Percentiles rank a stretch among this genome's conserved stretches.
phyloP scores from a whole-genome alignment of 2,888 invertebrate genomes.

The Blera fallax region DNA sequence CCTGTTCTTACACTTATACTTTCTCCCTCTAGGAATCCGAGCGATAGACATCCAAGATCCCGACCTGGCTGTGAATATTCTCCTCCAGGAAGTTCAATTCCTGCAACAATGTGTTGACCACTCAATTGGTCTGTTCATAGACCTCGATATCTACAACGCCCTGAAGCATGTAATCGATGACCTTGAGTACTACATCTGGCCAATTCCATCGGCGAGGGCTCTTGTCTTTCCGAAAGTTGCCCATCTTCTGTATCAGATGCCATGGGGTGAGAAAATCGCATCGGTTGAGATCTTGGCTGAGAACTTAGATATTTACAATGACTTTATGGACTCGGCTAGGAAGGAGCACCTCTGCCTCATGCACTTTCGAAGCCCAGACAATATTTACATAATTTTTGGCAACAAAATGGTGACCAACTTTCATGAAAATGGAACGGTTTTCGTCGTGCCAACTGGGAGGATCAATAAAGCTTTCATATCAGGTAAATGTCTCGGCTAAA shows the following conservation, averaged over 20 bases:
- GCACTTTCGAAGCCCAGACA: slow-evolving; percentile 80
- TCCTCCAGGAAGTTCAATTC: slow-evolving; percentile 80
- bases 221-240: slow-evolving; percentile 79
- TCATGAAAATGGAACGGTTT: slow-evolving; percentile 80
- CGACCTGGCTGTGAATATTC: slow-evolving; percentile 77
- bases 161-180: slow-evolving; percentile 78
- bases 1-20: neutral
- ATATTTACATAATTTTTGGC: slow-evolving; percentile 80
- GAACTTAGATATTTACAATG: slow-evolving; percentile 78
- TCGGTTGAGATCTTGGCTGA: slow-evolving; percentile 81
- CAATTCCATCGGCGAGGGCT: slow-evolving; percentile 77
- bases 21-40: slow-evolving; percentile 76
- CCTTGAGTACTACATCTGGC: slow-evolving; percentile 81
- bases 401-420: slow-evolving; percentile 79
- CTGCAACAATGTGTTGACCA: slow-evolving; percentile 80
- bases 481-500: slow-evolving; percentile 74
- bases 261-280: slow-evolving; percentile 80
- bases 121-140: slow-evolving; percentile 80
- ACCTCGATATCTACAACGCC: slow-evolving; percentile 77
- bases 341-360: slow-evolving; percentile 80
- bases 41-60: slow-evolving; percentile 77
- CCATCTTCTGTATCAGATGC: slow-evolving; percentile 81
- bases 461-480: slow-evolving; percentile 77
- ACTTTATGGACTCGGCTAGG: slow-evolving; percentile 80
- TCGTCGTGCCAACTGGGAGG: slow-evolving; percentile 79